Evolutionary conservation across 2,113 vertebrate species (phyloP), one percentile per base, ranked within the genome.

Genomic region (Progne subis): DNA sequence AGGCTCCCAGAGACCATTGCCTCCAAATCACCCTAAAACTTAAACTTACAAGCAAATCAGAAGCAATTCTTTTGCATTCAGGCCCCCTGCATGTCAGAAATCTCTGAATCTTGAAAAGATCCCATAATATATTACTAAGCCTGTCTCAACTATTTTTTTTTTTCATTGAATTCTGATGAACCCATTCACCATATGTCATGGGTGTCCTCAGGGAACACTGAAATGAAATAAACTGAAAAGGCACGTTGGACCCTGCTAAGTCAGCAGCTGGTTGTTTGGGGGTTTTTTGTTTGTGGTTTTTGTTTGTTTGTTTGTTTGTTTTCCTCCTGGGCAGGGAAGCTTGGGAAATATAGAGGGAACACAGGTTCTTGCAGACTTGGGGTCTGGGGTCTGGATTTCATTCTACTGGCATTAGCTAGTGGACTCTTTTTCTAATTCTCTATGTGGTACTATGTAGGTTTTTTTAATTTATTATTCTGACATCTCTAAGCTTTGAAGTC

Each of bases 181-280:
- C 61, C 46, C 65, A 55, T 94, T 94, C 82, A 82, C 93, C 91
- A 55, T 90, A 96, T 95, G 96, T 67, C 94, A 75, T n/a, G 60
- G 60, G 32, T 94, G 44, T 93, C 95, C 79, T 93, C 65, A 92
- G 91, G 91, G 85, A 88, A 69, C 41, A 47, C n/a, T 83, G 85
- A 77, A 75, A 76, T 72, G 37, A 49, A 86, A 41, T 88, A 93
- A 94, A 90, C 85, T 86, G 91, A 82, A 88, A 86, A 93, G 69
- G 71, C 61, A 93, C 76, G 95, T 94, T 82, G 74, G 65, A 70
- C 72, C 19, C 50, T 72, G 80, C 76, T 86, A 95, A 90, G 47
- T 94, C 85, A 94, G 87, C 76, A 76, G 31, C 7, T 49, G 24
- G 23, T 68, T 23, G 39, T n/a, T 28, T 37, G 37, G 37, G 37